A percentile compares a stretch with the other conserved stretches of the same genome.
Conservation (phyloP, 2,113 vertebrate genomes). For the Cavia porcellus region DNA sequence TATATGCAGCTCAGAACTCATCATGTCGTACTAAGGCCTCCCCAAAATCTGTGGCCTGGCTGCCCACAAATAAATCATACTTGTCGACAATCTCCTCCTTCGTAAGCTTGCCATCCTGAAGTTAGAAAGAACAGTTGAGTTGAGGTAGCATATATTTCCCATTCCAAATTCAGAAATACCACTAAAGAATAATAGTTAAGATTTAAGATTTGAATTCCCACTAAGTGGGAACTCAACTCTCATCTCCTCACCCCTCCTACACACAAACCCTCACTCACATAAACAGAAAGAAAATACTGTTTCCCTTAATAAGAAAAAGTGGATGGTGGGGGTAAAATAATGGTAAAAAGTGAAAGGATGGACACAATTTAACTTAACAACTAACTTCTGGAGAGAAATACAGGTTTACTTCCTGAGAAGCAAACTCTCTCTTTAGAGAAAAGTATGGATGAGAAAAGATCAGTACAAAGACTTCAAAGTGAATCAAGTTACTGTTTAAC, state of each 20-base stretch:
- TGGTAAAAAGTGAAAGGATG: background rate
- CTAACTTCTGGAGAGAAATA: background rate
- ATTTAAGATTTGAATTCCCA: constrained; percentile 7
- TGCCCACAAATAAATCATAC: constrained; percentile 96
- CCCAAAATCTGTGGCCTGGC: constrained; percentile 96
- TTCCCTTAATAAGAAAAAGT: constrained; percentile 51
- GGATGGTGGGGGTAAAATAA: background rate
- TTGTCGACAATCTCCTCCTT: constrained; percentile 94
- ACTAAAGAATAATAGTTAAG: background rate
- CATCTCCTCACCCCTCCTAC: too few species aligned
- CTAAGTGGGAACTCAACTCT: background rate
- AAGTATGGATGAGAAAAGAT: background rate
- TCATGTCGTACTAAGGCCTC: constrained; percentile 95
- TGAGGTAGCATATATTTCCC: background rate
- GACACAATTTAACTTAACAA: background rate
- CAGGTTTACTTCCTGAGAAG: background rate
- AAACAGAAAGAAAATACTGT: background rate
- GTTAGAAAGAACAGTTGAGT: background rate
- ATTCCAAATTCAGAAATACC: constrained; percentile 40
- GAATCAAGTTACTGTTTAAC: background rate
- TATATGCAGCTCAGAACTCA: constrained; percentile 89
- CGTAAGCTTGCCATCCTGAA: constrained; percentile 94
- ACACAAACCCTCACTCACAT: background rate
- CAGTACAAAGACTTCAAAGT: constrained; percentile 1
- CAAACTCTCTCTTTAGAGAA: background rate